Evolutionary conservation across 2,888 invertebrate genomes (phyloP).

Genomic region (Papilio demoleus): DNA sequence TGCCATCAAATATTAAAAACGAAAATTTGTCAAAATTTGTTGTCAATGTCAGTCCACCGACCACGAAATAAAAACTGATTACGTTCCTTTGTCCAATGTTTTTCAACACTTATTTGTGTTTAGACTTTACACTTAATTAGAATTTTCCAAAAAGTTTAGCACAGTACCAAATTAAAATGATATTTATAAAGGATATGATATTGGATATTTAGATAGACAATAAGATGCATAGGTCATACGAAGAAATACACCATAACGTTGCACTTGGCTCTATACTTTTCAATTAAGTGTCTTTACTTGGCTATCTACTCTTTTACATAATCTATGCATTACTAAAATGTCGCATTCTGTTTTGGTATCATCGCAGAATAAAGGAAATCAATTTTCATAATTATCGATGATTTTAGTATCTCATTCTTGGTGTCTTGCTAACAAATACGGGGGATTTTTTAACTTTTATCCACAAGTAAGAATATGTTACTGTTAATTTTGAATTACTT

Average conservation of each 20-base stretch:
- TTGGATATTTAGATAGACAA: neutral
- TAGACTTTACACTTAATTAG: neutral
- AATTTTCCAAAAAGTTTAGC: neutral
- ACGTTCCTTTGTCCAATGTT: neutral
- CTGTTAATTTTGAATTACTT: conserved; percentile 43
- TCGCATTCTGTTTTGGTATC: conserved; percentile 81
- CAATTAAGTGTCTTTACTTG: conserved; percentile 3
- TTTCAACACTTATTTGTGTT: neutral
- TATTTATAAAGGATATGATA: neutral
- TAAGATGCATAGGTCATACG: neutral
- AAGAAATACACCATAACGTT: neutral
- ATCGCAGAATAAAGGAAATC: conserved; percentile 69
- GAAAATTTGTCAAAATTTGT: conserved; percentile 66
- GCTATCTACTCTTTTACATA: conserved; percentile 42
- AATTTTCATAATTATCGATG: conserved; percentile 65
- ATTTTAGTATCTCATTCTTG: conserved; percentile 54
- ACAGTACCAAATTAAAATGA: neutral
- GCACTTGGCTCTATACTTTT: neutral
- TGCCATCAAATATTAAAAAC: conserved; percentile 56
- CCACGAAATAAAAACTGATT: conserved; percentile 58
- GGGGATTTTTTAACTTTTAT: conserved; percentile 46
- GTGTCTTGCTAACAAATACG: conserved; percentile 54
- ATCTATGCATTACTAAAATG: conserved; percentile 74
- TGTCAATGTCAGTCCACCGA: conserved; percentile 65
- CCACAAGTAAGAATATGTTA: conserved; percentile 51